Percentiles rank a stretch among this genome's conserved stretches.
Evolutionary conservation across 2,113 vertebrate species (phyloP).

Genomic region (Oostethus manadensis): DNA sequence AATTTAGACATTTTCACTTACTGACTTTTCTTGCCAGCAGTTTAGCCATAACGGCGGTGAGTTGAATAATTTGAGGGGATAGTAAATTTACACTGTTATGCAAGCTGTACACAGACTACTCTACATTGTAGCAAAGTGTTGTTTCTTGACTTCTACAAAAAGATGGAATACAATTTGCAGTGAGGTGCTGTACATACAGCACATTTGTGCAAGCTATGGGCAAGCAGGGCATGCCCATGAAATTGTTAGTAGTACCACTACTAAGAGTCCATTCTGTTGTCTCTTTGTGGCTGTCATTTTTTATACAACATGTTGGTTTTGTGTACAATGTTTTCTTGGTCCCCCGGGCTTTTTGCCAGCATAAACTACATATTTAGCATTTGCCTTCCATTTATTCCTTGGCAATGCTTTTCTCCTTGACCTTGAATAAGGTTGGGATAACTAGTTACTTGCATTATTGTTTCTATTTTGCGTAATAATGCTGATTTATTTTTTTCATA

Average conservation of each 20-base stretch:
- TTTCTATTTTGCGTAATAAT: constrained; percentile 1
- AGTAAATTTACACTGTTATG: too few species aligned
- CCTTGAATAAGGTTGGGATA: not conserved
- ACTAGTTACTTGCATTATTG: not conserved
- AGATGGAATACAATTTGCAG: too few species aligned
- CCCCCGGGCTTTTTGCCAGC: constrained; percentile 3
- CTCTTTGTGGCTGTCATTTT: not conserved
- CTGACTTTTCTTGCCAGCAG: too few species aligned
- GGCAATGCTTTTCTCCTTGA: not conserved
- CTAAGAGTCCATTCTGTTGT: not conserved
- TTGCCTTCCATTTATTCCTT: not conserved
- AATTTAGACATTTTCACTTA: too few species aligned
- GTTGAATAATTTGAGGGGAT: too few species aligned
- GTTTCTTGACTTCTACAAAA: too few species aligned
- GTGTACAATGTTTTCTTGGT: not conserved
- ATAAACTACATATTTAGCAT: constrained; percentile 14
- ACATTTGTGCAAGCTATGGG: too few species aligned
- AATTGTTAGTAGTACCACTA: not conserved
- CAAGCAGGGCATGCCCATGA: too few species aligned
- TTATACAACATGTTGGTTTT: constrained; percentile 3
- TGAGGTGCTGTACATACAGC: too few species aligned
- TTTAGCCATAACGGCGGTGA: too few species aligned
- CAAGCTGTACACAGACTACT: too few species aligned
- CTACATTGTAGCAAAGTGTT: too few species aligned
- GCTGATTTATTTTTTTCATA: constrained; percentile 1